Evolutionary conservation across 1,140 invertebrate genomes (phyloP), one percentile per base, ranked within the genome.

Genomic region (Drusus annulatus): DNA sequence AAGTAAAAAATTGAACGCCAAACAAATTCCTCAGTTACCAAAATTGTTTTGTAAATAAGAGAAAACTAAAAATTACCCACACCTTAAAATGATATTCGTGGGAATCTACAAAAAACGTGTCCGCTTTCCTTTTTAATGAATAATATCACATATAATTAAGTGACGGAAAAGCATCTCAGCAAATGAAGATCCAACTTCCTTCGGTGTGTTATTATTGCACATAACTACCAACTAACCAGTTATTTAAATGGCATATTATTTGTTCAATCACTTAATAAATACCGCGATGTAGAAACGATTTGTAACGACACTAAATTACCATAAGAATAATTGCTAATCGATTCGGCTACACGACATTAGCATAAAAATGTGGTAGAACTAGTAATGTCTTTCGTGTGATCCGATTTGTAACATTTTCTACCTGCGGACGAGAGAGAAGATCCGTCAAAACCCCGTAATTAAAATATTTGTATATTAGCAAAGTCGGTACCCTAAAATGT

Each of bases 401-500:
- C 62, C 62, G 15, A 65, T 78, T 78, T 45, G 23, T 65, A 23
- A 21, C 17, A 76, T 56, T 15, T 17, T 16, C 31, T n/a, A 17
- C 31, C 76, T 23, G 13, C n/a, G 21, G 19, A 50, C 21, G 23
- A 16, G 50, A 25, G 71, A 75, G 31, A 71, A 45, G 16, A 58
- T 58, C 25, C 73, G 71, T 63, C 52, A 75, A n/a, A 25, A 75
- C 21, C 74, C 71, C 25, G 31, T 78, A 81, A 81, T 81, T 81
- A 81, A 81, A 81, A 79, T 16, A 75, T 79, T 58, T 76, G 31
- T 75, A 76, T 80, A 80, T 73, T 81, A 28, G 54, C 78, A 60
- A 79, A 81, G 65, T 71, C 71, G 52, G 54, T 19, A 78, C 81
- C 81, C 73, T 58, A 74, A 78, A 45, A 82, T 69, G 75, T 73